Evolutionary conservation across 1,140 invertebrate genomes (phyloP).

Genomic region (Ladona fulva): DNA sequence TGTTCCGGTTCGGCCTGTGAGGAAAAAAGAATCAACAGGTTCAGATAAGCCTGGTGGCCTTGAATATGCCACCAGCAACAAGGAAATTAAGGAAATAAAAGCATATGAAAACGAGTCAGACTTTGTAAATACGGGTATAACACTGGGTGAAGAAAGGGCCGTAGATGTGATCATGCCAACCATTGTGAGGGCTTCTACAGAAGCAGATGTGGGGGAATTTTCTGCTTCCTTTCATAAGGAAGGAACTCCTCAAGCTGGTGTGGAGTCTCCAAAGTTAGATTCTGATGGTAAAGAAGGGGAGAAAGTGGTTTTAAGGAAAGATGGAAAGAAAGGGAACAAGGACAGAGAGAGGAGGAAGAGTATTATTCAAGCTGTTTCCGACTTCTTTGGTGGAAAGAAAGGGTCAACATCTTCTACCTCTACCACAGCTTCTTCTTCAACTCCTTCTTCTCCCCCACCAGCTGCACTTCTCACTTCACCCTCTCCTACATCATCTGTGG

Average conservation of each 20-base stretch:
- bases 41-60: neutral
- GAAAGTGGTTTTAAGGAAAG: slow-evolving; percentile 17
- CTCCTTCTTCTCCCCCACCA: slow-evolving; percentile 30
- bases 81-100: neutral
- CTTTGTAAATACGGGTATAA: neutral
- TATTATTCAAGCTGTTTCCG: slow-evolving; percentile 73
- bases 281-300: slow-evolving; percentile 9
- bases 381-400: slow-evolving; percentile 61
- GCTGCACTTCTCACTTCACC: slow-evolving; percentile 29
- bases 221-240: neutral
- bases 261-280: neutral
- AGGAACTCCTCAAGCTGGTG: neutral
- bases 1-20: neutral
- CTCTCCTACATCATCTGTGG: slow-evolving; percentile 15
- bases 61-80: neutral
- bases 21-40: slow-evolving; percentile 19
- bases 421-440: slow-evolving; percentile 29
- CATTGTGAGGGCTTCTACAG: neutral
- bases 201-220: neutral
- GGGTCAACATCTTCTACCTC: slow-evolving; percentile 28
- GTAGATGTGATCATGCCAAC: neutral
- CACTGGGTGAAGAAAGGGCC: neutral
- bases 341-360: slow-evolving; percentile 66
- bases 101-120: neutral
- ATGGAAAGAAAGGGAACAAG: slow-evolving; percentile 38